phyloP scores from a whole-genome alignment of 2,797 vertebrate species.

The Morelia viridis region DNA sequence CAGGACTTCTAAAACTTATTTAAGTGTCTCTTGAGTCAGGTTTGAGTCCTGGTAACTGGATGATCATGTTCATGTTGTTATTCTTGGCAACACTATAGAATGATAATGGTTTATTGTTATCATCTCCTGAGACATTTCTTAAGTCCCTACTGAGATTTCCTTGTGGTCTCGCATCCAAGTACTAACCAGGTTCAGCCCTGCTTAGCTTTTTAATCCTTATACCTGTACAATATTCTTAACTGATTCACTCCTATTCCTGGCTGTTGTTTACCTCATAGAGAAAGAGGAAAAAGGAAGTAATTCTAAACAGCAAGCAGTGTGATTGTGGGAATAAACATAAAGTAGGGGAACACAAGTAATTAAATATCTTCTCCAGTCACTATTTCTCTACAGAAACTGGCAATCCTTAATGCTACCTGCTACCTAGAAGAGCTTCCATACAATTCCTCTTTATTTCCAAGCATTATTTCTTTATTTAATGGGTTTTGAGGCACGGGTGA shows the following conservation, averaged over 20 bases:
- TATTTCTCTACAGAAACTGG: neutral
- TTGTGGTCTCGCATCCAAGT: neutral
- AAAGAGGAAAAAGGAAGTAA: neutral
- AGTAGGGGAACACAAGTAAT: neutral
- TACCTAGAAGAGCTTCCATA: neutral
- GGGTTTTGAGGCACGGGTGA: no score
- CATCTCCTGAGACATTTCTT: neutral
- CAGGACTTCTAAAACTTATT: neutral
- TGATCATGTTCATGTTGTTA: neutral
- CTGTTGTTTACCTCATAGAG: neutral
- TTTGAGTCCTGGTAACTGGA: neutral
- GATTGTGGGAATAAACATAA: neutral
- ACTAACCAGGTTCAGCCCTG: neutral
- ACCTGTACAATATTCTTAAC: neutral
- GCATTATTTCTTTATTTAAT: neutral
- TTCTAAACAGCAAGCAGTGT: neutral
- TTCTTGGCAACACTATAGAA: neutral
- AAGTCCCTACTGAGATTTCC: neutral
- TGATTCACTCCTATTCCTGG: neutral
- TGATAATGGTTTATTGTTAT: neutral
- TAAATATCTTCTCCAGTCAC: neutral
- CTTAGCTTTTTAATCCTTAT: neutral
- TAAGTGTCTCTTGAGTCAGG: neutral
- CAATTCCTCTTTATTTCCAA: neutral
- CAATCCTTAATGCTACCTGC: neutral